phyloP scores from a whole-genome alignment of 2,797 vertebrate genomes.

The Chelidonichthys spinosus region DNA sequence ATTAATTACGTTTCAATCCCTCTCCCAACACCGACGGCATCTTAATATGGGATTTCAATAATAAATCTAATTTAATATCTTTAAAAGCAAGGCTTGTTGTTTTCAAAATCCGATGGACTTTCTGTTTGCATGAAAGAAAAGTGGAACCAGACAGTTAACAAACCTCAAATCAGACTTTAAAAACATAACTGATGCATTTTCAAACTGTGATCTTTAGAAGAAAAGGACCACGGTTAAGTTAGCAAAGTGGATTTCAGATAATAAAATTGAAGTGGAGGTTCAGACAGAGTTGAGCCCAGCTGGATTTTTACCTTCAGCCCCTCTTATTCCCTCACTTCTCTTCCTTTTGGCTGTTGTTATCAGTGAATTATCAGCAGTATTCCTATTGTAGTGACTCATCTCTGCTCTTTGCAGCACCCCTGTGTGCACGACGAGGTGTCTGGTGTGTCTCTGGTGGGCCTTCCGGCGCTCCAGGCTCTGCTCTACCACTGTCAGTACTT shows the following conservation, averaged over 20 bases:
- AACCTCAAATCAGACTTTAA: slow-evolving; percentile 14
- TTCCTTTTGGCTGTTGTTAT: neutral
- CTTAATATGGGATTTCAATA: slow-evolving; percentile 26
- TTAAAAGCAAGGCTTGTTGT: slow-evolving; percentile 3
- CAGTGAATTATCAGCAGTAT: neutral
- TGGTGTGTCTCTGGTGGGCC: slow-evolving; percentile 89
- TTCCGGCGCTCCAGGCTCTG: slow-evolving; percentile 91
- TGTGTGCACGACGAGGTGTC: slow-evolving; percentile 94
- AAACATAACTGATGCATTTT: neutral
- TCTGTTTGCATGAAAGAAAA: neutral
- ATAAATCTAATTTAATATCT: neutral
- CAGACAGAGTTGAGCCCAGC: neutral
- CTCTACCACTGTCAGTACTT: slow-evolving; percentile 94
- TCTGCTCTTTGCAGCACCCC: slow-evolving; percentile 83
- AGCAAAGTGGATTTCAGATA: neutral
- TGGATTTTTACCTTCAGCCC: slow-evolving; percentile 3
- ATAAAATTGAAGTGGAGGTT: neutral
- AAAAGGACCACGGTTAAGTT: neutral
- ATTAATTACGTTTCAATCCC: slow-evolving; percentile 40
- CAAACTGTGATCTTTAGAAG: neutral
- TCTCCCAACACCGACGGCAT: slow-evolving; percentile 36
- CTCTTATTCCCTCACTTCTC: neutral
- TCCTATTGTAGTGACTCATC: slow-evolving; percentile 2
- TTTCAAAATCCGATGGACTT: neutral
- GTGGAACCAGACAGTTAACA: neutral